A percentile compares a stretch with the other conserved stretches of the same genome.
phyloP scores from a whole-genome alignment of 2,888 invertebrate species.

The Lepidochitona cinerea region DNA sequence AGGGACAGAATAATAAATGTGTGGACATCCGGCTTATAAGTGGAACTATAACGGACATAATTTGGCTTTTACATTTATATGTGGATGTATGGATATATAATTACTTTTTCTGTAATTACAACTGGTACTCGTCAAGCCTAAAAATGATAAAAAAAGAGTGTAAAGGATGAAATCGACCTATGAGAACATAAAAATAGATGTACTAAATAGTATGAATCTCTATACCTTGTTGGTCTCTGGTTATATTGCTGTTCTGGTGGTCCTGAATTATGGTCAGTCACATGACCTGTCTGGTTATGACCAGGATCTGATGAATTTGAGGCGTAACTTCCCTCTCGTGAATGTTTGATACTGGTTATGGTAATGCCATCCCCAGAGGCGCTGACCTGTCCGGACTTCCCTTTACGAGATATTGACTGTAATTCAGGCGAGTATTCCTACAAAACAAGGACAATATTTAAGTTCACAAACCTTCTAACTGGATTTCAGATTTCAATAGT shows the following conservation, averaged over 20 bases:
- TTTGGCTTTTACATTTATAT: too few relatives aligned
- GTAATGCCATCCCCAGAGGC: constrained; percentile 62
- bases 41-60: too few relatives aligned
- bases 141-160: too few relatives aligned
- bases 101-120: too few relatives aligned
- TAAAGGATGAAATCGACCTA: too few relatives aligned
- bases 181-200: too few relatives aligned
- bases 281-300: background rate
- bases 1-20: too few relatives aligned
- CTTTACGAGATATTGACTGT: constrained; percentile 66
- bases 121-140: too few relatives aligned
- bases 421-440: constrained; percentile 72
- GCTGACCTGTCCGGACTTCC: constrained; percentile 34
- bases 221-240: background rate
- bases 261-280: background rate
- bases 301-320: constrained; percentile 36
- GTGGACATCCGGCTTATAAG: too few relatives aligned
- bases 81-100: too few relatives aligned
- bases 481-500: too few relatives aligned
- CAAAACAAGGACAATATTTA: constrained; percentile 1
- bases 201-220: background rate
- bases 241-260: background rate
- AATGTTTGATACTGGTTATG: constrained; percentile 67
- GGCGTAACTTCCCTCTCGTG: constrained; percentile 36
- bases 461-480: too few relatives aligned